Percentiles rank a stretch among this genome's conserved stretches.
Conservation (phyloP, 2,888 invertebrate genomes). For the Polymixis flavicincta region DNA sequence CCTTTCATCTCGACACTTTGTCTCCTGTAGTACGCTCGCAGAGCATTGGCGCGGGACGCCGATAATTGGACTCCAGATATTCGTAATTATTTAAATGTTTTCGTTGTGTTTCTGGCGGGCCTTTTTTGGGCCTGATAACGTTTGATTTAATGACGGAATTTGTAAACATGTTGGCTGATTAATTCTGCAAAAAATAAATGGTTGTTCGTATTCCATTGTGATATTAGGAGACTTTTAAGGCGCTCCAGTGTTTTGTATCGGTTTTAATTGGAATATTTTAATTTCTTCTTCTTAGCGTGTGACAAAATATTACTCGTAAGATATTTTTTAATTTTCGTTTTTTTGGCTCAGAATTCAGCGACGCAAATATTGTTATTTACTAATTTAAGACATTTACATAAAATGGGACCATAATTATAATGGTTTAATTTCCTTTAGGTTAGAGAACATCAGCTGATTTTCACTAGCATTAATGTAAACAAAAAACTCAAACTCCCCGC, state of each 20-base stretch:
- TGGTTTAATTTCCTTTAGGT: too few relatives aligned
- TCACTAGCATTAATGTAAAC: neutral
- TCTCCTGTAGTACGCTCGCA: slow-evolving; percentile 76
- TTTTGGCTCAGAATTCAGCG: neutral
- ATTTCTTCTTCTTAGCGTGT: neutral
- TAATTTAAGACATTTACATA: too few relatives aligned
- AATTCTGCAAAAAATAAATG: slow-evolving; percentile 52
- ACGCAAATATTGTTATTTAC: too few relatives aligned
- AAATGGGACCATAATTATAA: too few relatives aligned
- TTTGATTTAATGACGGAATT: slow-evolving; percentile 58
- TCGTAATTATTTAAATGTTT: slow-evolving; percentile 66
- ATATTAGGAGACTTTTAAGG: slow-evolving; percentile 16
- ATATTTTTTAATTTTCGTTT: neutral
- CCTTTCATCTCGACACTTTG: slow-evolving; percentile 90
- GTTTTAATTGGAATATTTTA: neutral
- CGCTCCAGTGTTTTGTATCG: slow-evolving; percentile 4
- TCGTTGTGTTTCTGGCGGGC: slow-evolving; percentile 43
- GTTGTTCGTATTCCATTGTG: neutral
- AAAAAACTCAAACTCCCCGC: accelerated
- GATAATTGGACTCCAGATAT: slow-evolving; percentile 69
- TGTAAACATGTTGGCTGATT: slow-evolving; percentile 55
- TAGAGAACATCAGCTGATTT: too few relatives aligned
- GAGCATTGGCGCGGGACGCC: slow-evolving; percentile 65
- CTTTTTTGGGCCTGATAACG: slow-evolving; percentile 58
- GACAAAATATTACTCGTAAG: neutral